Conservation (phyloP, 2,113 vertebrate species). For the Toxotes chatareus region DNA sequence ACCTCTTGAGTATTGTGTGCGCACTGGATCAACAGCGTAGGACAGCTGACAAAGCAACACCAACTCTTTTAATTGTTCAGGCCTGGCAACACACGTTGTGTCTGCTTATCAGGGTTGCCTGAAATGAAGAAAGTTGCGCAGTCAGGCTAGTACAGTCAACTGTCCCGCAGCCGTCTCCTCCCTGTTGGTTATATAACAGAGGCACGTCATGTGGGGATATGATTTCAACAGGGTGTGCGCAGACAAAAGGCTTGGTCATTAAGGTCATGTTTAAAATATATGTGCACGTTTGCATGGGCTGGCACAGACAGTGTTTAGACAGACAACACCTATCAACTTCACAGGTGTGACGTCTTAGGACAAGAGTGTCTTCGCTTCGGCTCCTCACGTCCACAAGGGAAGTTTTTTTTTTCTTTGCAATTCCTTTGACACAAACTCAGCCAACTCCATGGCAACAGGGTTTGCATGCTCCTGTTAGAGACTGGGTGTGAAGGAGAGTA, state of each 20-base stretch:
- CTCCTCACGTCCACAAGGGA: neutral
- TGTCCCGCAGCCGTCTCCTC: slow-evolving; percentile 48
- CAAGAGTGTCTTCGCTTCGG: neutral
- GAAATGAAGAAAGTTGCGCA: slow-evolving; percentile 15
- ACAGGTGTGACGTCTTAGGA: neutral
- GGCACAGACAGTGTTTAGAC: neutral
- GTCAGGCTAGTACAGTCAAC: slow-evolving; percentile 20
- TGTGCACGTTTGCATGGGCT: neutral
- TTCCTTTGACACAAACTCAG: slow-evolving; percentile 26
- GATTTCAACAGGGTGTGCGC: slow-evolving; percentile 55
- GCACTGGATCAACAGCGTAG: slow-evolving; percentile 15
- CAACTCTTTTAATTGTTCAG: slow-evolving; percentile 1
- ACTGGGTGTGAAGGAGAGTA: slow-evolving; percentile 41
- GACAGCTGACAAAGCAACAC: slow-evolving; percentile 58
- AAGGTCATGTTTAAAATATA: slow-evolving; percentile 2
- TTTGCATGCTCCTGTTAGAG: slow-evolving; percentile 44
- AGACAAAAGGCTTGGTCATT: slow-evolving; percentile 33
- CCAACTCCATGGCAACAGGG: slow-evolving; percentile 49
- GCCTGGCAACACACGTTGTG: neutral
- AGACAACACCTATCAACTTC: neutral
- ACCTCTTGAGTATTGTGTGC: slow-evolving; percentile 10
- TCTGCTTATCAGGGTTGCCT: slow-evolving; percentile 1
- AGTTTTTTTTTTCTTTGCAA: neutral
- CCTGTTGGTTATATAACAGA: slow-evolving; percentile 61
- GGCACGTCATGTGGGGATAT: slow-evolving; percentile 43